These are phyloP conservation scores for Chydorus sphaericus DNA, from an alignment of 2,888 invertebrate genomes.

Conservation along the genomic window DNA sequence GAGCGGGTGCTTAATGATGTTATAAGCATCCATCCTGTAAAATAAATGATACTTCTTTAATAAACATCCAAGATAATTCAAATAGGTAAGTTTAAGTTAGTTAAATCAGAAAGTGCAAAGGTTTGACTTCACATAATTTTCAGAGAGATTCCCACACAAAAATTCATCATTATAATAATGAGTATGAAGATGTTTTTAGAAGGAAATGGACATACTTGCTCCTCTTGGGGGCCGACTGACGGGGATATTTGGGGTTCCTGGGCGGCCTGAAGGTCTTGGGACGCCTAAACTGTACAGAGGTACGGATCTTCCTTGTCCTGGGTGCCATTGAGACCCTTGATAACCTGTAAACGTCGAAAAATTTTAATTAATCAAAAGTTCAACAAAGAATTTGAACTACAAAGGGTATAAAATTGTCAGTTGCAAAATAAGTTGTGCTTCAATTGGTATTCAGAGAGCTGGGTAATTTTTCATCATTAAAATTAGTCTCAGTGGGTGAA, in stretches of 20 bases:
- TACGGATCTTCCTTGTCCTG: conserved; percentile 79
- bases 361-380: not conserved
- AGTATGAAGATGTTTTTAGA: too few relatives aligned
- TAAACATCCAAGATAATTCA: not conserved
- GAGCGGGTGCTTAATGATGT: conserved; percentile 93
- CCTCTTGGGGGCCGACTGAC: conserved; percentile 83
- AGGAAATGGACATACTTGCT: conserved; percentile 68
- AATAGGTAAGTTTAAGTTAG: not conserved
- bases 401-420: not conserved
- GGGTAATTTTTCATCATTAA: conserved; percentile 22
- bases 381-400: not conserved
- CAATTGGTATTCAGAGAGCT: conserved; percentile 23
- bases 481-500: too few relatives aligned
- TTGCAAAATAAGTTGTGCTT: conserved; percentile 9
- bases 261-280: conserved; percentile 85
- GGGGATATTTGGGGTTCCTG: conserved; percentile 84
- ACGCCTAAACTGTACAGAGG: conserved; percentile 86
- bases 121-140: conserved; percentile 18
- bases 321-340: conserved; percentile 82
- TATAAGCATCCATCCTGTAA: conserved; percentile 86
- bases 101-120: conserved; percentile 7
- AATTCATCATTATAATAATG: conserved; percentile 24
- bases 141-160: conserved; percentile 26
- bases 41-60: conserved; percentile 3
- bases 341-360: conserved; percentile 46